These are phyloP conservation scores for Timandra comae DNA, from an alignment of 2,888 invertebrate genomes.

Conservation along the genomic window DNA sequence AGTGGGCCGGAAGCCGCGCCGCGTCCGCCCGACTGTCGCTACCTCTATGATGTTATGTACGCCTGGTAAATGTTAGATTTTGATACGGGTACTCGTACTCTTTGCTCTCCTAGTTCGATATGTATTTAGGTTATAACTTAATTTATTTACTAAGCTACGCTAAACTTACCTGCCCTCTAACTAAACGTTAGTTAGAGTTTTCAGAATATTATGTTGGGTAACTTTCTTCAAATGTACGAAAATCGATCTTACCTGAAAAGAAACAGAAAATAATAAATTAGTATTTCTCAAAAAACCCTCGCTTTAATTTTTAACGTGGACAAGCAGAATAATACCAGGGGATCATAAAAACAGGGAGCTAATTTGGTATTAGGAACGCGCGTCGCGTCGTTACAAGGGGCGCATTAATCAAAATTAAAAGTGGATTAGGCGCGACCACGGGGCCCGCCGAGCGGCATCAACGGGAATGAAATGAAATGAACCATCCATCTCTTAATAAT, in stretches of 20 bases:
- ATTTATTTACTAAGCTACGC: too few relatives aligned
- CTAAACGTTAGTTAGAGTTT: too few relatives aligned
- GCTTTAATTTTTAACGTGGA: not conserved
- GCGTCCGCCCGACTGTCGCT: conserved; percentile 47
- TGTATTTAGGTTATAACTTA: too few relatives aligned
- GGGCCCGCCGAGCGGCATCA: conserved; percentile 19
- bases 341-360: conserved; percentile 10
- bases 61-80: conserved; percentile 35
- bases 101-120: too few relatives aligned
- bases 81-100: conserved; percentile 15
- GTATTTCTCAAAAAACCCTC: too few relatives aligned
- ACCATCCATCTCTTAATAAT: too few relatives aligned
- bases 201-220: too few relatives aligned
- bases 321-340: conserved; percentile 1
- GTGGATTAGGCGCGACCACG: conserved; percentile 51
- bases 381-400: conserved; percentile 17
- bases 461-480: too few relatives aligned
- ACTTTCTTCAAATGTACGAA: too few relatives aligned
- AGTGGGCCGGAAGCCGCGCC: conserved; percentile 62
- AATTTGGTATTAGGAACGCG: conserved; percentile 29
- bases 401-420: conserved; percentile 74
- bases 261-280: too few relatives aligned
- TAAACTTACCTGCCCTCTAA: too few relatives aligned
- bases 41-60: conserved; percentile 39
- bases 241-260: too few relatives aligned